Conservation (phyloP, 92 coral and sea anemone genomes). For the Phenganax subtilis region DNA sequence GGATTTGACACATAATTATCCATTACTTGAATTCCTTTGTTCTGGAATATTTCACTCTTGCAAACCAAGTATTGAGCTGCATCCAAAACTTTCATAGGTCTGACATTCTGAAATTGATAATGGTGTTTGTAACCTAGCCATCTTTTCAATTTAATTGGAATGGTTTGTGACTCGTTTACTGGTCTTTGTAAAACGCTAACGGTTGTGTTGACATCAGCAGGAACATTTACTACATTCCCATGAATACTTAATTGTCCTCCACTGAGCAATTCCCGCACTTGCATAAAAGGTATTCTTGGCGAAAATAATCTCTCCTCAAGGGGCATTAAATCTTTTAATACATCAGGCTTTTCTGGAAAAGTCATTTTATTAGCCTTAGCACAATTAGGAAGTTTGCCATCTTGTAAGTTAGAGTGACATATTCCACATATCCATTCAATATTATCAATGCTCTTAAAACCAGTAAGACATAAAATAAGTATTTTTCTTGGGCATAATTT, state of each 20-base stretch:
- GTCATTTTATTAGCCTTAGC: no score
- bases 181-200: conserved; percentile 46
- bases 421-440: background rate
- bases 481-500: conserved; percentile 26
- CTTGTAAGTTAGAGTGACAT: no score
- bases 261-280: conserved; percentile 16
- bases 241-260: background rate
- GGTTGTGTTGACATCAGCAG: conserved; percentile 34
- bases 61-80: conserved; percentile 18
- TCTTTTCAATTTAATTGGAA: no score
- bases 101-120: background rate
- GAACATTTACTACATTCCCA: background rate
- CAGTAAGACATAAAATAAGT: conserved; percentile 23
- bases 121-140: no score
- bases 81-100: conserved; percentile 38
- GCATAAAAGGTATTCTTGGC: conserved; percentile 43
- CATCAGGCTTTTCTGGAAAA: no score
- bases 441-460: conserved; percentile 31
- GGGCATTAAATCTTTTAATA: conserved; percentile 30
- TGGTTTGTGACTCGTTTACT: background rate
- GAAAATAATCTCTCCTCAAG: conserved; percentile 38
- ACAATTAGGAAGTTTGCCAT: no score
- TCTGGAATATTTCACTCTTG: no score
- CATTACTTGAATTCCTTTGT: no score
- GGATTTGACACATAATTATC: conserved; percentile 5